Percentiles rank a stretch among this genome's conserved stretches.
These are phyloP conservation scores for Brachionus calyciflorus DNA, from an alignment of 1,140 invertebrate genomes.

Conservation along the genomic window DNA sequence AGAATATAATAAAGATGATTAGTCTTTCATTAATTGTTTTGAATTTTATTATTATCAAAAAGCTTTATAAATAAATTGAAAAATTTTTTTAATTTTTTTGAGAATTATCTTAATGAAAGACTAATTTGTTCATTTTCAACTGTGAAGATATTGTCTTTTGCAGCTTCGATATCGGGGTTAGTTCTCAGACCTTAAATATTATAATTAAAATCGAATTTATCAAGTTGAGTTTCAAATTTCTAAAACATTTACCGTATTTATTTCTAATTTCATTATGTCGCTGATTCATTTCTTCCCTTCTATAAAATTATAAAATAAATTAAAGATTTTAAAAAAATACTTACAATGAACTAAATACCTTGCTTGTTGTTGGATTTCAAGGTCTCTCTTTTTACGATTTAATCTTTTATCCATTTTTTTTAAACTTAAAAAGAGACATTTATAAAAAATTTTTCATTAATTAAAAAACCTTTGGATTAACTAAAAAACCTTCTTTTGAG, in stretches of 20 bases:
- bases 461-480: not conserved
- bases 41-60: no score
- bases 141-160: slow-evolving; percentile 29
- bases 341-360: not conserved
- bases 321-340: not conserved
- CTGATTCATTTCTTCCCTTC: slow-evolving; percentile 24
- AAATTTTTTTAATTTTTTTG: no score
- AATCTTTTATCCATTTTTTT: slow-evolving; percentile 8
- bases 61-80: no score
- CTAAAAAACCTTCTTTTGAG: slow-evolving; percentile 13
- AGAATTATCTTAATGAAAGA: slow-evolving; percentile 12
- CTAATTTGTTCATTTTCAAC: slow-evolving; percentile 29
- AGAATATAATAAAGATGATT: no score
- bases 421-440: not conserved
- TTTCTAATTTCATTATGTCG: slow-evolving; percentile 40
- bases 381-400: not conserved
- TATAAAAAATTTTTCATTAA: not conserved
- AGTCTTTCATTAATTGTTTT: no score
- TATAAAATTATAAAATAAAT: not conserved
- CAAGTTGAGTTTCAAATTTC: not conserved
- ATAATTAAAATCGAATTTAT: not conserved
- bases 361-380: slow-evolving; percentile 23
- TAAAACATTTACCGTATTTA: slow-evolving; percentile 35
- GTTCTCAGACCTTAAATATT: not conserved
- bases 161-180: not conserved